Base-by-base conservation (phyloP, 2,888 invertebrate species). In the Ligdia adustata region DNA sequence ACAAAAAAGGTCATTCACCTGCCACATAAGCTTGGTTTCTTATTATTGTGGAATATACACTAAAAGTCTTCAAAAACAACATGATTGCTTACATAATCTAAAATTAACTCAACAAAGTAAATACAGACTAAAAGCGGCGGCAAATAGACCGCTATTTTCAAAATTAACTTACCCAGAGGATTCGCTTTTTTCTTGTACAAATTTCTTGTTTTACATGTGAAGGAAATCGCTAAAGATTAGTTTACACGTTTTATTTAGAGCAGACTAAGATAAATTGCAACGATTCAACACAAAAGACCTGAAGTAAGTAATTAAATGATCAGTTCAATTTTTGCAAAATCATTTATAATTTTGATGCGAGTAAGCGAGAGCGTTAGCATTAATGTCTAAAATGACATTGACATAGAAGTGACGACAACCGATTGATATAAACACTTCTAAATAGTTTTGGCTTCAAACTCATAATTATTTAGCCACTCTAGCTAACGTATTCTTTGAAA, bases 21-120 rank as follows among this genome's bases (percentile, higher is more conserved):
- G 79, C 55, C 45, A 67, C 55, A 45, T 62, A 61, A 2, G 69
- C 52, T n/a, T 74, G 63, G 35, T 63, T 68, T 61, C 66, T 75
- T 39, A 72, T 56, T 41, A 75, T 63, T 62, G 57, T 61, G 39
- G 72, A 42, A 65, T 54, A 72, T 27, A 74, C 62, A 62, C 60
- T 66, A 52, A 76, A 66, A 47, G 75, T 65, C 51, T 70, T 69
- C 53, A 81, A 47, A 57, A 81, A 63, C 64, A 79, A 52, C 79
- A 82, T 85, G 60, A 55, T 79, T 52, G 58, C 71, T 82, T 85
- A 85, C 63, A 77, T 82, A 84, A 82, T 69, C 57, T 46, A 62
- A 62, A 63, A 61, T 71, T 64, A 75, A 77, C 67, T 63, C 60
- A 6, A 66, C 60, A 72, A 72, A 69, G 75, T 64, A 79, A 80